Percentiles rank a stretch among this genome's conserved stretches.
These are phyloP conservation scores for Medauroidea extradentata DNA, from an alignment of 1,140 invertebrate species.

Conservation along the genomic window DNA sequence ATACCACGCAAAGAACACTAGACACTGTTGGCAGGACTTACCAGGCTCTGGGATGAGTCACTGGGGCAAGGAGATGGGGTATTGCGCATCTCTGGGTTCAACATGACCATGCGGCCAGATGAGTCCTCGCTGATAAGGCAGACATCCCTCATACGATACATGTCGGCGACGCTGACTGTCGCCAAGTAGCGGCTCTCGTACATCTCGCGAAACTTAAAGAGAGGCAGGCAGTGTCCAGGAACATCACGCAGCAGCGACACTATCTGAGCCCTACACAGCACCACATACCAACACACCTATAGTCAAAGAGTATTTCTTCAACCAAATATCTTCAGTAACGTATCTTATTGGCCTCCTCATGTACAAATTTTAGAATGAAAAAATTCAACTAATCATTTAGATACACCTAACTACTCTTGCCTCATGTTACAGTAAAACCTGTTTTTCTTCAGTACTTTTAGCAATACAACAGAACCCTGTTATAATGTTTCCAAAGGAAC, in stretches of 20 bases:
- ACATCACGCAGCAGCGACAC: constrained; percentile 59
- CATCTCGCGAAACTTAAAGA: constrained; percentile 82
- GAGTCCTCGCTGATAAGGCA: constrained; percentile 66
- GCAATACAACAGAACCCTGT: too few species aligned
- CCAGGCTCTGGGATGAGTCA: too few species aligned
- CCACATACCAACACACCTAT: too few species aligned
- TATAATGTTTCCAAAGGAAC: too few species aligned
- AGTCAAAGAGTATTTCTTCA: not conserved
- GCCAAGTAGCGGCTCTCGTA: constrained; percentile 78
- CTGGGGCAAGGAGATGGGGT: constrained; percentile 47
- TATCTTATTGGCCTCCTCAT: not conserved
- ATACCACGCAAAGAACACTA: too few species aligned
- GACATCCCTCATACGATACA: constrained; percentile 75
- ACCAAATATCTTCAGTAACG: not conserved
- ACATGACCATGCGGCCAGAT: constrained; percentile 64
- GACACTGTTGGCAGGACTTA: too few species aligned
- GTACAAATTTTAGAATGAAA: too few species aligned
- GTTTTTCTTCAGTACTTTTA: too few species aligned
- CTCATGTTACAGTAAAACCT: too few species aligned
- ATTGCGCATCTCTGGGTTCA: constrained; percentile 37
- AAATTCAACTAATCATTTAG: too few species aligned
- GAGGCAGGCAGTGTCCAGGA: constrained; percentile 67
- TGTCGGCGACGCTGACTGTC: constrained; percentile 71
- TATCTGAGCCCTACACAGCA: constrained; percentile 46
- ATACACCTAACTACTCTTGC: too few species aligned